phyloP scores from a whole-genome alignment of 1,140 invertebrate genomes.

The Lasioglossum albipes region DNA sequence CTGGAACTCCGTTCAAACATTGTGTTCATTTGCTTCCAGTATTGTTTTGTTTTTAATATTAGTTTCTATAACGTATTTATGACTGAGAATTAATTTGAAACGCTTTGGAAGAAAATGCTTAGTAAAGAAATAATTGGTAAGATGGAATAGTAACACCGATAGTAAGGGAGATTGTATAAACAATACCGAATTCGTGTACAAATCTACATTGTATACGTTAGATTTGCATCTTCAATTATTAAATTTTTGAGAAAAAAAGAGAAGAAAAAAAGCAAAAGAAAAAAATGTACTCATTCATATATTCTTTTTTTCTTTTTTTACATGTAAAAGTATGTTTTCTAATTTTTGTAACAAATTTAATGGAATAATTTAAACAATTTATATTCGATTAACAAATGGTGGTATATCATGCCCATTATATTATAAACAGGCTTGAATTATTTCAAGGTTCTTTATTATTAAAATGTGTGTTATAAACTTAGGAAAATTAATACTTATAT shows the following conservation, averaged over 20 bases:
- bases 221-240: constrained; percentile 24
- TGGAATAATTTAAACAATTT: constrained; percentile 22
- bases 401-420: constrained; percentile 19
- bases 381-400: background rate
- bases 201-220: constrained; percentile 30
- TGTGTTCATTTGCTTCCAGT: constrained; percentile 9
- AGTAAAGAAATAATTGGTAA: constrained; percentile 48
- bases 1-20: background rate
- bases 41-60: constrained; percentile 7
- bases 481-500: constrained; percentile 34
- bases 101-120: constrained; percentile 4
- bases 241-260: background rate
- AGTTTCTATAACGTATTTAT: background rate
- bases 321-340: constrained; percentile 26
- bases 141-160: constrained; percentile 42
- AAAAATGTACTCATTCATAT: constrained; percentile 19
- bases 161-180: constrained; percentile 40
- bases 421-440: constrained; percentile 25
- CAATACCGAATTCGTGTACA: constrained; percentile 37
- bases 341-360: constrained; percentile 38
- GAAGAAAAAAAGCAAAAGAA: constrained; percentile 10
- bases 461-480: constrained; percentile 24
- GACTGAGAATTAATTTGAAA: background rate
- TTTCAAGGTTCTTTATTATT: constrained; percentile 23
- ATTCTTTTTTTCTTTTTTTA: constrained; percentile 23